A percentile compares a stretch with the other conserved stretches of the same genome.
Conservation (phyloP, 2,888 invertebrate species). For the Ophioninae sp. region DNA sequence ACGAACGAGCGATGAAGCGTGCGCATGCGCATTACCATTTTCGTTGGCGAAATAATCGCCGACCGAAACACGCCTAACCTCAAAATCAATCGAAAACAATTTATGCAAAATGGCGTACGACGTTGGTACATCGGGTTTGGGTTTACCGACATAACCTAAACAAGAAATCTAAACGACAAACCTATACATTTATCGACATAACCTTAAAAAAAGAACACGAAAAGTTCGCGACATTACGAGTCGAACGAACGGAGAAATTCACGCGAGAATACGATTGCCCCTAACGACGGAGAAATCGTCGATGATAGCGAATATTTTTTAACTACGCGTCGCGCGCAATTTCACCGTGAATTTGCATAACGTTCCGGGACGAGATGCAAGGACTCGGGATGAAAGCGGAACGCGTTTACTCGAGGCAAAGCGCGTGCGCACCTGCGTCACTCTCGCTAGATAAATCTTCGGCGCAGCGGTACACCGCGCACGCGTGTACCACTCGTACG, state of each 20-base stretch:
- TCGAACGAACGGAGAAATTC: neutral
- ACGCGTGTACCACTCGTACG: neutral
- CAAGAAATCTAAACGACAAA: no score
- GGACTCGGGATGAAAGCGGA: constrained; percentile 46
- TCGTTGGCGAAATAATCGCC: no score
- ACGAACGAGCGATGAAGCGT: no score
- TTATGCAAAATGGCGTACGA: no score
- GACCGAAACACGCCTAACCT: no score
- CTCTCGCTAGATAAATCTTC: constrained; percentile 41
- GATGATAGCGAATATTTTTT: constrained; percentile 11
- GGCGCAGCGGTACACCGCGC: neutral
- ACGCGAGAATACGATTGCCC: neutral
- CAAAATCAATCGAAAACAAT: no score
- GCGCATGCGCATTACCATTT: no score
- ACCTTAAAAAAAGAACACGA: no score
- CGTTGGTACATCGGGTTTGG: no score
- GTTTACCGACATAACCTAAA: no score
- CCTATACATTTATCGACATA: no score
- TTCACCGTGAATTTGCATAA: constrained; percentile 36
- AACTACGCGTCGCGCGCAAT: neutral
- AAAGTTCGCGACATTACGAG: neutral
- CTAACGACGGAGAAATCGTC: neutral
- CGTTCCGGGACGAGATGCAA: neutral
- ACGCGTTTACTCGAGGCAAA: constrained; percentile 22
- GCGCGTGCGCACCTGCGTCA: constrained; percentile 18